Evolutionary conservation across 2,888 invertebrate species (phyloP).

Genomic region (Pyrrhosoma nymphula): DNA sequence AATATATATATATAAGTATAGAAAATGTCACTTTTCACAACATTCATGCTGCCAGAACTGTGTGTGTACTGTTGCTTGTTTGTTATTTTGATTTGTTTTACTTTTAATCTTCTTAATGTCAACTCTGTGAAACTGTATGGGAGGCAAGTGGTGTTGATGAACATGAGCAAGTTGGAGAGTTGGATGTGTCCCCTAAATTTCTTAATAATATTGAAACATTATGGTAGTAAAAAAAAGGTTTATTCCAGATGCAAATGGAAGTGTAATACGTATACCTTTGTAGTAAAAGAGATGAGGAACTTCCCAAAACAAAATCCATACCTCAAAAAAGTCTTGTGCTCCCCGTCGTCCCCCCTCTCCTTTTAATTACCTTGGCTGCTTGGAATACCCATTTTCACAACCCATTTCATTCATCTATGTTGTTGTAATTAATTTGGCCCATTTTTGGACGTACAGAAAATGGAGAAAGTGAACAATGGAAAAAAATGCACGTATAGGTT

Average conservation of each 20-base stretch:
- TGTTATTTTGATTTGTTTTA: slow-evolving; percentile 56
- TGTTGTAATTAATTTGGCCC: slow-evolving; percentile 42
- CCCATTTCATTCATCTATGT: slow-evolving; percentile 46
- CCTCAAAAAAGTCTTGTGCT: slow-evolving; percentile 57
- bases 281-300: slow-evolving; percentile 67
- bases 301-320: slow-evolving; percentile 63
- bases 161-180: slow-evolving; percentile 66
- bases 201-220: slow-evolving; percentile 62
- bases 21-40: slow-evolving; percentile 64
- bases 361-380: slow-evolving; percentile 51
- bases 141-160: slow-evolving; percentile 67
- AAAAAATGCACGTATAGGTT: slow-evolving; percentile 64
- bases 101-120: slow-evolving; percentile 65
- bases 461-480: slow-evolving; percentile 48
- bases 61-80: slow-evolving; percentile 66
- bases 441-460: slow-evolving; percentile 56
- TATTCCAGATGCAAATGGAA: slow-evolving; percentile 65
- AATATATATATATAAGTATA: slow-evolving; percentile 48
- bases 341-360: slow-evolving; percentile 45
- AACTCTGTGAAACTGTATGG: slow-evolving; percentile 64
- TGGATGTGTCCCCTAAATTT: slow-evolving; percentile 67
- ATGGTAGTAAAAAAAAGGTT: slow-evolving; percentile 64
- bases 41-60: slow-evolving; percentile 65
- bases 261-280: slow-evolving; percentile 67
- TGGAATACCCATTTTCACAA: slow-evolving; percentile 27